Base-by-base conservation (phyloP, 2,797 vertebrate genomes). In the Picus viridis region DNA sequence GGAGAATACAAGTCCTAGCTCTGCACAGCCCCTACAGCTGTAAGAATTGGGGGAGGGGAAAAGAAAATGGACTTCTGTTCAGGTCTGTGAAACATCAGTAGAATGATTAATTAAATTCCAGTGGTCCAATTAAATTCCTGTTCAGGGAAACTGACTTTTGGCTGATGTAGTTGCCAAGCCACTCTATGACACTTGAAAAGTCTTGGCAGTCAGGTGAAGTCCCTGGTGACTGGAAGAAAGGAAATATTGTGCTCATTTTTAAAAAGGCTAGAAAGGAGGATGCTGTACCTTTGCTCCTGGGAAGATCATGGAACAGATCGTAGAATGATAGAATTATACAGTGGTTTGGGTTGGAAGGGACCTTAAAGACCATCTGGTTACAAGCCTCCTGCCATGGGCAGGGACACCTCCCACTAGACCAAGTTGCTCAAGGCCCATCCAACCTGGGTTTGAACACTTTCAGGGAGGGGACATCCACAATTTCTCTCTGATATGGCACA, bases 51-150 rank as follows among this genome's bases (percentile, higher is more conserved):
- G 16, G 9, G 63, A 6, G 5, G 13, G 69, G 32, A 83, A 73
- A 92, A 89, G 62, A 88, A 94, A 94, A 75, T 65, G 92, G 83
- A 79, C 89, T 95, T 96, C 89, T 94, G 79, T 82, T 96, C 88
- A 92, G 84, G 59, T 65, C 79, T 86, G 76, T 83, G 72, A 91
- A 91, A 96, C 94, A 95, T 92, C 83, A 96, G 70, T 80, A 96
- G 69, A 95, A 79, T 73, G 75, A 89, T 90, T 77, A 71, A 87
- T 82, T 93, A 77, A 88, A 82, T 93, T 97, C 93, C 94, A 89
- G 34, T 62, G 71, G 89, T 8, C 23, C 23, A 65, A n/a, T 64
- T 43, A 45, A 47, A 47, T 32, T 68, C 43, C n/a, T 18, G 16
- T 16, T 68, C 65, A 68, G 22, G 65, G 65, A 49, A 68, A 49